A percentile compares a stretch with the other conserved stretches of the same genome.
Evolutionary conservation across 1,140 invertebrate species (phyloP).

Genomic region (Zaprionus lachaisei): DNA sequence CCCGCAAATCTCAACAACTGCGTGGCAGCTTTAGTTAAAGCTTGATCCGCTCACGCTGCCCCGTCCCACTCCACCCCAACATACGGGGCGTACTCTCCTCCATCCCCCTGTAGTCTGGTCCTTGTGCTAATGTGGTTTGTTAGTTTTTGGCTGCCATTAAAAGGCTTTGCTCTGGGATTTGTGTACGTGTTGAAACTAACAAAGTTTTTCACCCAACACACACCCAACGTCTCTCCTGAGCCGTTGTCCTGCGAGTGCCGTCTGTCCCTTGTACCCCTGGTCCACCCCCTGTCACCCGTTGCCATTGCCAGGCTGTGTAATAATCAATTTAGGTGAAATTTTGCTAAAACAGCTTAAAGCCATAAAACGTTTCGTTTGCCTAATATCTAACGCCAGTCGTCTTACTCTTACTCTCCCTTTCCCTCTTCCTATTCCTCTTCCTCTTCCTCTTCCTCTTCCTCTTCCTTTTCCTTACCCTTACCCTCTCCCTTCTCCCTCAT

Average conservation of each 20-base stretch:
- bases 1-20: slow-evolving; percentile 74
- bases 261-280: background rate
- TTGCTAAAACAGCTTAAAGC: slow-evolving; percentile 71
- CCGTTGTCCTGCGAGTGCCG: slow-evolving; percentile 12
- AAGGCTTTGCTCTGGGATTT: slow-evolving; percentile 81
- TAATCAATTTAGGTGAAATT: slow-evolving; percentile 77
- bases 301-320: slow-evolving; percentile 50
- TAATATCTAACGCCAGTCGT: slow-evolving; percentile 15
- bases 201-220: slow-evolving; percentile 49
- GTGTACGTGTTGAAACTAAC: slow-evolving; percentile 81
- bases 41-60: slow-evolving; percentile 32
- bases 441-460: background rate
- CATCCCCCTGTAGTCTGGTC: background rate
- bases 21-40: slow-evolving; percentile 68
- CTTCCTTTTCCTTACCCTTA: background rate
- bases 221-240: background rate
- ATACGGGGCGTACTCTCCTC: background rate
- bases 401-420: background rate
- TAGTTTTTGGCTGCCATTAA: slow-evolving; percentile 80
- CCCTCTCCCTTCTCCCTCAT: background rate
- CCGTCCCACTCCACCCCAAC: background rate
- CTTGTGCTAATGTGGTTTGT: slow-evolving; percentile 75
- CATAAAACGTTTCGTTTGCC: slow-evolving; percentile 62
- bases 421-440: background rate
- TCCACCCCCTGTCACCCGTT: background rate